Percentiles rank a stretch among this genome's conserved stretches.
These are phyloP conservation scores for Vollenhovia emeryi DNA, from an alignment of 1,140 invertebrate genomes.

Conservation along the genomic window DNA sequence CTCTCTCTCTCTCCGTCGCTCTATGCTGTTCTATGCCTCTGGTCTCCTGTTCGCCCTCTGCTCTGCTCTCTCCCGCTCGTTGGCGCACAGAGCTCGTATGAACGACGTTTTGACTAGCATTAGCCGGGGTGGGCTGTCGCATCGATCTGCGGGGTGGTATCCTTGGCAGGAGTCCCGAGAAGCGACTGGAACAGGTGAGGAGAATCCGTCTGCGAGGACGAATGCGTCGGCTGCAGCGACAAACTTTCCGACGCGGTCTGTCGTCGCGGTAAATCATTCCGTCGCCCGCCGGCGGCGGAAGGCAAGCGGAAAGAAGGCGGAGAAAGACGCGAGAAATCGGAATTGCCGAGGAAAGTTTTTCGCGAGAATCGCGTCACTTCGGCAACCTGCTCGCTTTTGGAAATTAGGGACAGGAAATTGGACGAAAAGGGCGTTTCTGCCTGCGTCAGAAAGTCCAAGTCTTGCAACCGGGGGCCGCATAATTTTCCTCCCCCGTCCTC, in stretches of 20 bases:
- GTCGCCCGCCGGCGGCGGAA: slow-evolving; percentile 15
- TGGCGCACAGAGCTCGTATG: slow-evolving; percentile 35
- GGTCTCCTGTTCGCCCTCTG: not conserved
- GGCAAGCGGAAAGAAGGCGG: not conserved
- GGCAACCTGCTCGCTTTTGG: slow-evolving; percentile 48
- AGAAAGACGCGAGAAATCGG: slow-evolving; percentile 45
- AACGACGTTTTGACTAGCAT: slow-evolving; percentile 71
- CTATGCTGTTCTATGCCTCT: not conserved
- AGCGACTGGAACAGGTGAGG: slow-evolving; percentile 65
- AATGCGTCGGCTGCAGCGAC: slow-evolving; percentile 53
- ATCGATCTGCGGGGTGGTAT: slow-evolving; percentile 57
- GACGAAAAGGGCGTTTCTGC: slow-evolving; percentile 36
- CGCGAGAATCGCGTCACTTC: slow-evolving; percentile 58
- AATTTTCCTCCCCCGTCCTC: slow-evolving; percentile 7
- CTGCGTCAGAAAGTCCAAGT: slow-evolving; percentile 35
- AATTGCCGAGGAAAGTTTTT: slow-evolving; percentile 52
- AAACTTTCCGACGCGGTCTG: slow-evolving; percentile 58
- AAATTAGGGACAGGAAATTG: slow-evolving; percentile 55
- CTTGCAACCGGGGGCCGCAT: slow-evolving; percentile 15
- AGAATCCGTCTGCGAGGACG: slow-evolving; percentile 62
- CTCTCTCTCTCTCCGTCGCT: not conserved
- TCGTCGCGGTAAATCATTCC: slow-evolving; percentile 57
- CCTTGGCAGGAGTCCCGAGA: slow-evolving; percentile 68
- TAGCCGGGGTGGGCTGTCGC: slow-evolving; percentile 10
- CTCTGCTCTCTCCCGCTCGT: not conserved